Base-by-base conservation (phyloP, 2,888 invertebrate species). In the Drosophila fulvimacula region DNA sequence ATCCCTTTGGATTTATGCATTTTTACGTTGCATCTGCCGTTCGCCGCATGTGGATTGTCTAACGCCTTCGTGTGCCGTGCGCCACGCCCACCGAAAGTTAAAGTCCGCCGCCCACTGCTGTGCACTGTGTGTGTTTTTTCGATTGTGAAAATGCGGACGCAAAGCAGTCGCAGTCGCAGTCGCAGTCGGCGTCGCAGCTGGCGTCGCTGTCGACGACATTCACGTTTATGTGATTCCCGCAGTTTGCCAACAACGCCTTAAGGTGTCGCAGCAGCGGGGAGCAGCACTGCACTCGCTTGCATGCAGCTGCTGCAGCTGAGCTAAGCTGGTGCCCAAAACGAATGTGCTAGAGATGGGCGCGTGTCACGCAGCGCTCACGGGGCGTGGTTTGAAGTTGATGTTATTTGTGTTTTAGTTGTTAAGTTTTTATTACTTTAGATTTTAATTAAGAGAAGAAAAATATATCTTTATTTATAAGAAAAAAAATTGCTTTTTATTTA, bases 1-100 rank as follows among this genome's bases (percentile, higher is more conserved):
- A 88, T 87, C 86, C 86, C 73, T 46, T 63, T 65, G 83, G 86
- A 88, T 87, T 87, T 87, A 87, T 87, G 86, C 84, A 88, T 85
- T 88, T 83, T 88, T 75, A 77, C 81, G 83, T 82, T 84, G 86
- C 82, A 87, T 78, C 85, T 80, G 71, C 76, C 52, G 67, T 10
- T 24, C 17, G 57, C 61, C 77, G 66, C 82, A 82, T 81, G 82
- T 83, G 82, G 81, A 75, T 75, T 77, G 73, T 75, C 82, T 73
- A 77, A 81, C 79, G 74, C 70, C 59, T 34, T 48, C 49, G 42
- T 27, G 49, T 38, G 66, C 46, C 32, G 49, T 38, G 66, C 46
- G 39, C 19, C 63, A 55, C 58, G 59, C 64, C 69, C 73, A 56
- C 10, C 72, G 53, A 68, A 65, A 76, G 44, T 58, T 68, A 69